These are phyloP conservation scores for Anoplolepis gracilipes DNA, from an alignment of 1,140 invertebrate genomes.

Conservation along the genomic window DNA sequence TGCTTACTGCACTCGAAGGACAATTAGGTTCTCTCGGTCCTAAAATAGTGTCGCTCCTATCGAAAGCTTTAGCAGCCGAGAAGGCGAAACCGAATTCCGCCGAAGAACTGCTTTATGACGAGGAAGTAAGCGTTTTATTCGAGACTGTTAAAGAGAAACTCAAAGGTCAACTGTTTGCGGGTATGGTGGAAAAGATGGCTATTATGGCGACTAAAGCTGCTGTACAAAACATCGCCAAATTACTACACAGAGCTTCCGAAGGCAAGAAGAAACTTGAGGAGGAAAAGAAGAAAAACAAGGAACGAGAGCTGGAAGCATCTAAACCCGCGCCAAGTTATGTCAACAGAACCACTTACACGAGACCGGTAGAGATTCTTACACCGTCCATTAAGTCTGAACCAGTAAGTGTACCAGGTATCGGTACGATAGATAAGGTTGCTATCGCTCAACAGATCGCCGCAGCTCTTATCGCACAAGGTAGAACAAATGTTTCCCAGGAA, in stretches of 20 bases:
- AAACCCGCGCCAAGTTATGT: constrained; percentile 74
- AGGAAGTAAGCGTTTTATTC: constrained; percentile 90
- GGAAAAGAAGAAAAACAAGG: constrained; percentile 79
- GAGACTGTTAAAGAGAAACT: constrained; percentile 95
- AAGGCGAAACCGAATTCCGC: constrained; percentile 91
- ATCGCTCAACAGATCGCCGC: constrained; percentile 92
- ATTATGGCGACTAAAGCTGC: constrained; percentile 88
- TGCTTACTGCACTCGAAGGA: constrained; percentile 92
- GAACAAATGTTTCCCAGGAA: constrained; percentile 91
- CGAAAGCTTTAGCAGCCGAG: constrained; percentile 91
- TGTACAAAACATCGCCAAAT: constrained; percentile 89
- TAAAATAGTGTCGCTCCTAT: constrained; percentile 90
- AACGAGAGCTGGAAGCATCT: constrained; percentile 77
- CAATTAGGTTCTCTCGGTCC: constrained; percentile 93
- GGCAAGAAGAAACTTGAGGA: constrained; percentile 86
- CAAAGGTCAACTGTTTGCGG: constrained; percentile 92
- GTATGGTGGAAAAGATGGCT: constrained; percentile 89
- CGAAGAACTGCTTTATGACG: constrained; percentile 90
- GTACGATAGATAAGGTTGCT: constrained; percentile 89
- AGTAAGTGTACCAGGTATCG: constrained; percentile 89
- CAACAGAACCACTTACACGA: constrained; percentile 73
- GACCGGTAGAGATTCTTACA: constrained; percentile 71
- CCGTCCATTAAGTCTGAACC: constrained; percentile 82
- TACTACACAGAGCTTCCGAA: constrained; percentile 88
- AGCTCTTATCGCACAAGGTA: constrained; percentile 91